Conservation (phyloP, 2,797 vertebrate species). For the Toxotes lorentzi region DNA sequence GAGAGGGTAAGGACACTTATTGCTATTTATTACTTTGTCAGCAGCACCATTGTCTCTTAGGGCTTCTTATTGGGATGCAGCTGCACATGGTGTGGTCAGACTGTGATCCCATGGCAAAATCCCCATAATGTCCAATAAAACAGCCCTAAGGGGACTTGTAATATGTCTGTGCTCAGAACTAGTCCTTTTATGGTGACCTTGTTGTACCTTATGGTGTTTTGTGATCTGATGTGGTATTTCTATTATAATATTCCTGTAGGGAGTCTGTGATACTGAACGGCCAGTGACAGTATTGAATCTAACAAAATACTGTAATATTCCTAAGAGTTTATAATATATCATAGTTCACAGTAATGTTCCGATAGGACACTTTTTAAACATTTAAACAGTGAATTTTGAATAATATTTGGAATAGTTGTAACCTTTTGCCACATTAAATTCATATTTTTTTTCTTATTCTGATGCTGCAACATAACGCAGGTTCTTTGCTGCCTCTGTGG, state of each 20-base stretch:
- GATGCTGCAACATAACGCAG: not conserved
- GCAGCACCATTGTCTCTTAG: constrained; percentile 43
- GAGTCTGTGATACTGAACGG: not conserved
- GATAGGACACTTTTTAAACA: not conserved
- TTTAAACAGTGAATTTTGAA: not conserved
- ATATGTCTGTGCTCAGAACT: constrained; percentile 24
- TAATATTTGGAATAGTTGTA: not conserved
- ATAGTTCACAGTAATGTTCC: not conserved
- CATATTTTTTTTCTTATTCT: not conserved
- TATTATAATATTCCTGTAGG: not conserved
- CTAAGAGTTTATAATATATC: not conserved
- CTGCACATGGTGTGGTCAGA: constrained; percentile 56
- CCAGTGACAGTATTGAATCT: not conserved
- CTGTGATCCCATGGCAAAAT: constrained; percentile 20
- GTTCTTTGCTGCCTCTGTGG: not conserved
- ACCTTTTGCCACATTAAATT: constrained; percentile 1
- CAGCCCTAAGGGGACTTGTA: constrained; percentile 14
- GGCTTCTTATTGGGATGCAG: constrained; percentile 53
- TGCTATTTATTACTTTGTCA: constrained; percentile 58
- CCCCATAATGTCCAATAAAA: constrained; percentile 29
- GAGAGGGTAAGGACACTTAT: constrained; percentile 86
- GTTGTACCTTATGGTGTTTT: constrained; percentile 19
- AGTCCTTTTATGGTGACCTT: constrained; percentile 55
- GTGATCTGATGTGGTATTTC: not conserved
- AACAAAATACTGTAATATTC: not conserved